Conservation (phyloP, 30 jellyfish, hydroid and myxozoan species). For the Rhopilema esculentum region DNA sequence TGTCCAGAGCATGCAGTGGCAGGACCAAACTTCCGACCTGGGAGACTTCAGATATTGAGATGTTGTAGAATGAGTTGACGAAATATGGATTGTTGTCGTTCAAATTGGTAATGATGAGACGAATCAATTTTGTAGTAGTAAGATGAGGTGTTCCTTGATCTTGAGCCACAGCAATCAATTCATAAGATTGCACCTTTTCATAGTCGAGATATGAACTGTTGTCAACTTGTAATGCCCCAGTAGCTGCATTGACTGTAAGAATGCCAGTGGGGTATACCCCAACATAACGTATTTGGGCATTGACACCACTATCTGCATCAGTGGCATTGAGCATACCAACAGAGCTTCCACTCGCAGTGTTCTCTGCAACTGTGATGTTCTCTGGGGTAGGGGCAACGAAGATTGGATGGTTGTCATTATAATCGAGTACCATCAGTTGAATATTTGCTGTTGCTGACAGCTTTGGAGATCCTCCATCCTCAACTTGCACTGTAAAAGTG, state of each 20-base stretch:
- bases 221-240: slow-evolving; percentile 74
- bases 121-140: slow-evolving; percentile 45
- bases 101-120: slow-evolving; percentile 55
- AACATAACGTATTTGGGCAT: slow-evolving; percentile 57
- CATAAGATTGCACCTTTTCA: slow-evolving; percentile 70
- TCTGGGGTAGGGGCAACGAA: slow-evolving; percentile 50
- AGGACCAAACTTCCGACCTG: slow-evolving; percentile 65
- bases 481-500: slow-evolving; percentile 58
- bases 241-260: slow-evolving; percentile 45
- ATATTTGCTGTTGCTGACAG: slow-evolving; percentile 54
- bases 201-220: slow-evolving; percentile 58
- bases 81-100: slow-evolving; percentile 88
- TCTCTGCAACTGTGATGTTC: slow-evolving; percentile 67
- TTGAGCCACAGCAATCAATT: slow-evolving; percentile 71
- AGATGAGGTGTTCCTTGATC: slow-evolving; percentile 89
- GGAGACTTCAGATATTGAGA: slow-evolving; percentile 73
- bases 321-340: slow-evolving; percentile 71
- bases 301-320: slow-evolving; percentile 74
- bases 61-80: slow-evolving; percentile 31
- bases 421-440: slow-evolving; percentile 59
- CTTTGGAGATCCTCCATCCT: slow-evolving; percentile 64
- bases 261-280: slow-evolving; percentile 81
- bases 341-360: slow-evolving; percentile 71
- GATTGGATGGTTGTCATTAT: slow-evolving; percentile 87
- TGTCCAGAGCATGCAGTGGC: slow-evolving; percentile 78